These are phyloP conservation scores for Capromys pilorides DNA, from an alignment of 2,797 vertebrate genomes.

Conservation along the genomic window DNA sequence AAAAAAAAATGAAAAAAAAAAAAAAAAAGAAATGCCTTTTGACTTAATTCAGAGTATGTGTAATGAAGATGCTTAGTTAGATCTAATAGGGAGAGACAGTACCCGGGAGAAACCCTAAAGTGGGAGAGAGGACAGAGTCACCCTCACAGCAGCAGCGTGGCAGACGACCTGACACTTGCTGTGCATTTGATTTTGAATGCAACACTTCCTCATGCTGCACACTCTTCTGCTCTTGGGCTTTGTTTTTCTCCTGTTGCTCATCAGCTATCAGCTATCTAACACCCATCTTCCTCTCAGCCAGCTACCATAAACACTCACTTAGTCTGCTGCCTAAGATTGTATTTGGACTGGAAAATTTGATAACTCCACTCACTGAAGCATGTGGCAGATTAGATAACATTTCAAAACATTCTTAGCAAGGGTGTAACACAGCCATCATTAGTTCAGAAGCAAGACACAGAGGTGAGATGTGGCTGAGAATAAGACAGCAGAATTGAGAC, in stretches of 20 bases:
- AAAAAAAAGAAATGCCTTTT: no score
- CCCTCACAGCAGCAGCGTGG: not conserved
- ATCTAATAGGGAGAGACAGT: not conserved
- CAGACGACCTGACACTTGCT: not conserved
- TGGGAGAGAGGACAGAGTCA: not conserved
- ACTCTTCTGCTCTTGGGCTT: not conserved
- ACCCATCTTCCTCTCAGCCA: not conserved
- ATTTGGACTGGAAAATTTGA: conserved; percentile 75
- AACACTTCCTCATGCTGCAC: not conserved
- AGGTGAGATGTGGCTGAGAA: not conserved
- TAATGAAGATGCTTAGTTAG: not conserved
- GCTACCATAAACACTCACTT: not conserved
- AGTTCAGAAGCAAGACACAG: conserved; percentile 27
- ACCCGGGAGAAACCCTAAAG: not conserved
- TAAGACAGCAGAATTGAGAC: not conserved
- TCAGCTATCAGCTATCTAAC: not conserved
- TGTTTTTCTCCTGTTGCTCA: not conserved
- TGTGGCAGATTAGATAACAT: conserved; percentile 68
- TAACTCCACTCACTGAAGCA: conserved; percentile 27
- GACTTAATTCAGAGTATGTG: not conserved
- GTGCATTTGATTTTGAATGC: not conserved
- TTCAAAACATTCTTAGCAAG: conserved; percentile 56
- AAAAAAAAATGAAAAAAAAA: no score
- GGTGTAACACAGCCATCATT: not conserved
- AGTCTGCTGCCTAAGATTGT: conserved; percentile 55